Base-by-base conservation (phyloP, 2,797 vertebrate genomes). In the Caiman crocodilus region DNA sequence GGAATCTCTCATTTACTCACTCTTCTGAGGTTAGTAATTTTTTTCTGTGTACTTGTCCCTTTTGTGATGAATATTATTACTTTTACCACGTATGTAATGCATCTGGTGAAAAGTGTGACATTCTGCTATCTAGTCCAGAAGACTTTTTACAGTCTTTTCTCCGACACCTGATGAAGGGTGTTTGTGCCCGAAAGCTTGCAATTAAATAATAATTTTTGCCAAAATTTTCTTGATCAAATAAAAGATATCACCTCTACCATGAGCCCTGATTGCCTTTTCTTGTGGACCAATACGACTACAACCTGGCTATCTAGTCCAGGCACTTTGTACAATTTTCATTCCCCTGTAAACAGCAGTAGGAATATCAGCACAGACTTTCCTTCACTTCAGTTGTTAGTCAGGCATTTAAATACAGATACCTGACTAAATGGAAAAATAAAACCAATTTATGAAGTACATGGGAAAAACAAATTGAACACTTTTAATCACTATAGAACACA, bases 1-100 rank as follows among this genome's bases (percentile, higher is more conserved):
- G 79, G 79, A 93, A 92, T 87, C n/a, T 82, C 74, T 78, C 64
- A 93, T 84, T 28, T 91, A 79, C 87, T 91, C 93, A 88, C 78
- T 80, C 58, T 94, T 55, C 74, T 86, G 11, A 79, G 89, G 21
- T 50, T 30, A 78, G 7, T 76, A 75, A 94, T 59, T 85, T 92
- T 91, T 96, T 79, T 0, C 23, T 30, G 32, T 90, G 74, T 32
- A 25, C 61, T 50, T 50, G 32, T 95, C 30, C 8, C 61, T 80
- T 79, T 59, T 59, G 75, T 42, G n/a, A 94, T 82, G 94, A 88
- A 92, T 64, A 71, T 57, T 56, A 12, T 25, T 74, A 18, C 1
- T 1, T 59, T 88, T 90, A 89, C 92, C 86, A 12, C 32, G 55
- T 86, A 28, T 25, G 2, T 69, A 88, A 18, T 1, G 0, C 56